Conservation (phyloP, 2,113 vertebrate species). For the Colossoma macropomum region DNA sequence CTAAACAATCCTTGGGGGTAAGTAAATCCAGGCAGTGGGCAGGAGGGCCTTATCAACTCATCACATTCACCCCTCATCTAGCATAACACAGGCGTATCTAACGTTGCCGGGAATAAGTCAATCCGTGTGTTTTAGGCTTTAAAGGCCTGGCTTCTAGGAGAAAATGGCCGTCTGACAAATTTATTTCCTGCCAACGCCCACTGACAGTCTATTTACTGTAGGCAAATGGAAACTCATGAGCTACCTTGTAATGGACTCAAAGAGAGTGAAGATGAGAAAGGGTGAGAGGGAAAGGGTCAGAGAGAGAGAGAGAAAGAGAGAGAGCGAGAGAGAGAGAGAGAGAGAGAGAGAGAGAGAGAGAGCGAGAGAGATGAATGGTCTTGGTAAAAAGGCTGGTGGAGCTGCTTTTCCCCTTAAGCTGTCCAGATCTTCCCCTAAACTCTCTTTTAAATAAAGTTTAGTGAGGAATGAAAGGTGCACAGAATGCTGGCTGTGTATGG, state of each 20-base stretch:
- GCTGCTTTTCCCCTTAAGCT: conserved; percentile 74
- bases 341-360: conserved; percentile 26
- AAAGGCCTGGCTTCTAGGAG: conserved; percentile 80
- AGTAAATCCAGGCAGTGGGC: conserved; percentile 86
- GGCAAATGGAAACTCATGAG: conserved; percentile 85
- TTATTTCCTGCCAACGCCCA: conserved; percentile 85
- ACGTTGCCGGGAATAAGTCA: conserved; percentile 86
- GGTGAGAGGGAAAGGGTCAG: not conserved
- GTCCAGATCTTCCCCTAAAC: conserved; percentile 71
- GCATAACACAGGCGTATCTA: conserved; percentile 89
- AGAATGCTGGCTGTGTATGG: too few species aligned
- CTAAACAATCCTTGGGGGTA: conserved; percentile 85
- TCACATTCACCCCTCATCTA: conserved; percentile 87
- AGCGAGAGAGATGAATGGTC: conserved; percentile 74
- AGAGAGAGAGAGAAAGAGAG: conserved; percentile 22
- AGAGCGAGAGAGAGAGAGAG: not conserved
- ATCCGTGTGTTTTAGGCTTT: conserved; percentile 75
- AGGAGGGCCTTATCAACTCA: conserved; percentile 82
- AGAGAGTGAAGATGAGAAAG: conserved; percentile 54
- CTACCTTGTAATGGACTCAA: conserved; percentile 85
- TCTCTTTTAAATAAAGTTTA: conserved; percentile 39
- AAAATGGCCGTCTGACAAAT: conserved; percentile 68
- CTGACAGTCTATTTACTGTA: conserved; percentile 92
- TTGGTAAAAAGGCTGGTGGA: conserved; percentile 80
- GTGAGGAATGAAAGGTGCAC: conserved; percentile 29